Conservation (phyloP, 2,888 invertebrate species). For the Meteorus cinctellus region DNA sequence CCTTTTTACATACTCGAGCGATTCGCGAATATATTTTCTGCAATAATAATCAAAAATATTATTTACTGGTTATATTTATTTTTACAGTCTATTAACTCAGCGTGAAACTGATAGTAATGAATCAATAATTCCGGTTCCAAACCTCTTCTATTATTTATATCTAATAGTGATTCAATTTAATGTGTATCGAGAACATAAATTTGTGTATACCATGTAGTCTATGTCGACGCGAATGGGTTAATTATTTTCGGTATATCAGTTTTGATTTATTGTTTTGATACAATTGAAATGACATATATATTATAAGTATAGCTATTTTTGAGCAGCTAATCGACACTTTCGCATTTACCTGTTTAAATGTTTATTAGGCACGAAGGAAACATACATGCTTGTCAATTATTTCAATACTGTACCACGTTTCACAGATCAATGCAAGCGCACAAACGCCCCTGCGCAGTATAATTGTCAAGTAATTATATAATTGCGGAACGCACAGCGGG, state of each 20-base stretch:
- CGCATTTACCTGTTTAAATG: slow-evolving; percentile 13
- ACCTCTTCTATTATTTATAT: no score
- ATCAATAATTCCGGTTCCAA: no score
- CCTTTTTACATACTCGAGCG: slow-evolving; percentile 93
- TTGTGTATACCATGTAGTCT: no score
- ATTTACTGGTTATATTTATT: neutral
- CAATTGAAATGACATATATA: neutral
- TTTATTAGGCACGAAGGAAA: neutral
- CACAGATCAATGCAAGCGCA: slow-evolving; percentile 12
- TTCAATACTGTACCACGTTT: slow-evolving; percentile 11
- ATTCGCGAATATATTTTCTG: slow-evolving; percentile 92
- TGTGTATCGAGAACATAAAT: no score
- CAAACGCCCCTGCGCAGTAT: slow-evolving; percentile 5
- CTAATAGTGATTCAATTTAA: no score
- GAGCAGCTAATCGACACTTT: neutral
- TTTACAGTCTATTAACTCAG: neutral
- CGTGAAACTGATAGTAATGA: no score
- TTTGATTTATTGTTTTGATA: slow-evolving; percentile 12
- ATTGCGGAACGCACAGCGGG: slow-evolving; percentile 13
- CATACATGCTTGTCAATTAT: slow-evolving; percentile 6
- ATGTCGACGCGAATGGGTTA: neutral
- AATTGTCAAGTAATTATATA: slow-evolving; percentile 39
- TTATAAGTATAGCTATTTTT: no score
- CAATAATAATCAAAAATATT: slow-evolving; percentile 52
- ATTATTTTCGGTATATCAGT: slow-evolving; percentile 15